Evolutionary conservation across 2,888 invertebrate genomes (phyloP), one percentile per base, ranked within the genome.

Genomic region (Ophion obscuratus): DNA sequence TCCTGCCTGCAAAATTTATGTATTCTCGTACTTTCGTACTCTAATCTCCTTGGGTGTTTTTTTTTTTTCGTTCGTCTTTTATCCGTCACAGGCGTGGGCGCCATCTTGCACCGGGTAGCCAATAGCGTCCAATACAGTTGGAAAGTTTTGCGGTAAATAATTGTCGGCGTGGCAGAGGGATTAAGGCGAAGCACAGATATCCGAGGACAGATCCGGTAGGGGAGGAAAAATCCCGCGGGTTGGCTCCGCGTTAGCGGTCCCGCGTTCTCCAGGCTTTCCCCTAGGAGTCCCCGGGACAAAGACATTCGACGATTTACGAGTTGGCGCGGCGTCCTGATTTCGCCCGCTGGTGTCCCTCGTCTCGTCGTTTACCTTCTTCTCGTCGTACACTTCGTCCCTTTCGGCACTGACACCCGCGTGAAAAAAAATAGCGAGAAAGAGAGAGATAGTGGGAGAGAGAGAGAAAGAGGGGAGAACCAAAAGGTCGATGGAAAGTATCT

Each of bases 301-400:
- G 87, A 87, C 88, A 86, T 86, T 84, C 78, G 27, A 88, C 85
- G 87, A 89, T 89, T 89, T 89, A 89, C 86, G 88, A 88, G 83
- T 86, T 88, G 88, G 87, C 89, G 83, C 83, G 82, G 79, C 83
- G 82, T 87, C 84, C 88, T 88, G 89, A 89, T 89, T 89, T 87
- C 83, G 80, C 87, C 77, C 80, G 84, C 83, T 84, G 86, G 71
- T 86, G 75, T 44, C 61, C 79, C 61, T 86, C 79, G 64, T 66
- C 79, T 77, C 71, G 59, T 70, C 70, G 62, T 70, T 68, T 36
- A 59, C 36, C 44, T 77, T 80, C 83, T 44, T 62, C 44, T 40
- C 59, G 14, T 27, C 62, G 20, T 59, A 62, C 74, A 66, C 68
- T 61, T 76, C 71, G 24, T 83, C 71, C 84, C 75, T 64, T 80